These are phyloP conservation scores for Ceratitis capitata DNA, from an alignment of 1,140 invertebrate species.

Conservation along the genomic window DNA sequence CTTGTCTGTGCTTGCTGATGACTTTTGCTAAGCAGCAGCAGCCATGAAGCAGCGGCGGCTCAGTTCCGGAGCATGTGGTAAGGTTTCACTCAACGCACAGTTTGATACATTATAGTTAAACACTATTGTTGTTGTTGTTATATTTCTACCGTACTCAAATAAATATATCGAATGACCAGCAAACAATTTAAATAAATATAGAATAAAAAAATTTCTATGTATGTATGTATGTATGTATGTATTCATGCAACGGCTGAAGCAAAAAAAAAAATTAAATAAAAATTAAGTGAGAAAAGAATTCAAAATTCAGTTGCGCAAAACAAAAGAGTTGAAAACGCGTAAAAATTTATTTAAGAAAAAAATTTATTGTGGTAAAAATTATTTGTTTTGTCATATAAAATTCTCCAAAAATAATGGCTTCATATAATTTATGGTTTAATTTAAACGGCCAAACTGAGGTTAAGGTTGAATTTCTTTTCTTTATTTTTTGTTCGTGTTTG, in stretches of 20 bases:
- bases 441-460: slow-evolving; percentile 1
- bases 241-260: slow-evolving; percentile 2
- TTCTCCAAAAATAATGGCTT: slow-evolving; percentile 46
- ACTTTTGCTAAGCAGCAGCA: slow-evolving; percentile 23
- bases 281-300: not conserved
- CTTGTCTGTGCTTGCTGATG: slow-evolving; percentile 18
- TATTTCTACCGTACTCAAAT: not conserved
- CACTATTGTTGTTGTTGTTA: not conserved
- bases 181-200: too few species aligned
- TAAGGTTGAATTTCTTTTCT: slow-evolving; percentile 9
- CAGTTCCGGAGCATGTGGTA: not conserved
- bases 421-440: slow-evolving; percentile 59
- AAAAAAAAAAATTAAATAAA: too few species aligned
- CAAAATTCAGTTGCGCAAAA: not conserved
- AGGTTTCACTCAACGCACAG: slow-evolving; percentile 8
- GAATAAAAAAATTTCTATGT: not conserved
- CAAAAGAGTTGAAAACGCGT: slow-evolving; percentile 24
- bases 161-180: slow-evolving; percentile 36
- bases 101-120: not conserved
- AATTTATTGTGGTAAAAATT: slow-evolving; percentile 40
- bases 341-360: slow-evolving; percentile 48
- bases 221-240: not conserved
- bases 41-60: not conserved
- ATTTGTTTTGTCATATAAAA: slow-evolving; percentile 56
- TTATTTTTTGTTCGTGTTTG: too few species aligned